Evolutionary conservation across 2,888 invertebrate species (phyloP).

Genomic region (Mythimna impura): DNA sequence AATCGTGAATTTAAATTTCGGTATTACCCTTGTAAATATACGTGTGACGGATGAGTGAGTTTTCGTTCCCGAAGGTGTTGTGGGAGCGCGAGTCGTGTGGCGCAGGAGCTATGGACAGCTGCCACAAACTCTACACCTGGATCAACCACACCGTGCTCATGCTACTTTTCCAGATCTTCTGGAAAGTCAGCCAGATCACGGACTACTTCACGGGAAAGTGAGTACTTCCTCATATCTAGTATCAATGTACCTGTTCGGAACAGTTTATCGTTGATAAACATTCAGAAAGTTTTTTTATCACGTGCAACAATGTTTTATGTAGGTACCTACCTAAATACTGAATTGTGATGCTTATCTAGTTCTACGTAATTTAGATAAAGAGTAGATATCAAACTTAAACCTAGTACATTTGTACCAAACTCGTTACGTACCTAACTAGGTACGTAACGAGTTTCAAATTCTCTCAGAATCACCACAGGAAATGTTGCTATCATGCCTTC

Average conservation of each 20-base stretch:
- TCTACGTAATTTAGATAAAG: neutral
- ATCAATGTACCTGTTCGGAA: neutral
- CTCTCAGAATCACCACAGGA: neutral
- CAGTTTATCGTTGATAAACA: conserved; percentile 23
- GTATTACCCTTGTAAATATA: conserved; percentile 74
- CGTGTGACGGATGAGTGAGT: conserved; percentile 86
- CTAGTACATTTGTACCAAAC: conserved; percentile 6
- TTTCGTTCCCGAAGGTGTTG: conserved; percentile 82
- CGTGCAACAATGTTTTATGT: conserved; percentile 3
- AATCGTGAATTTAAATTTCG: conserved; percentile 53
- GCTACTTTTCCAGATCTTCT: conserved; percentile 87
- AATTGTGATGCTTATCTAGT: conserved; percentile 8
- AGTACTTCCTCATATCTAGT: conserved; percentile 68
- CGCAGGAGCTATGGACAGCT: conserved; percentile 85
- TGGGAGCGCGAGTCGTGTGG: conserved; percentile 79
- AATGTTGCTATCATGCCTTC: conserved; percentile 1
- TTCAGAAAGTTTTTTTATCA: conserved; percentile 12
- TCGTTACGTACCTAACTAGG: neutral
- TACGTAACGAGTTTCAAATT: conserved; percentile 1
- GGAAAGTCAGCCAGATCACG: conserved; percentile 88
- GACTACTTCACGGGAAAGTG: conserved; percentile 87
- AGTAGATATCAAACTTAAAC: neutral
- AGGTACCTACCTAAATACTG: conserved; percentile 12
- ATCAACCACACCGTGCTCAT: conserved; percentile 86
- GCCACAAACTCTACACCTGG: conserved; percentile 87